Percentiles rank a stretch among this genome's conserved stretches.
phyloP scores from a whole-genome alignment of 2,113 vertebrate genomes.

The Podocnemis expansa region DNA sequence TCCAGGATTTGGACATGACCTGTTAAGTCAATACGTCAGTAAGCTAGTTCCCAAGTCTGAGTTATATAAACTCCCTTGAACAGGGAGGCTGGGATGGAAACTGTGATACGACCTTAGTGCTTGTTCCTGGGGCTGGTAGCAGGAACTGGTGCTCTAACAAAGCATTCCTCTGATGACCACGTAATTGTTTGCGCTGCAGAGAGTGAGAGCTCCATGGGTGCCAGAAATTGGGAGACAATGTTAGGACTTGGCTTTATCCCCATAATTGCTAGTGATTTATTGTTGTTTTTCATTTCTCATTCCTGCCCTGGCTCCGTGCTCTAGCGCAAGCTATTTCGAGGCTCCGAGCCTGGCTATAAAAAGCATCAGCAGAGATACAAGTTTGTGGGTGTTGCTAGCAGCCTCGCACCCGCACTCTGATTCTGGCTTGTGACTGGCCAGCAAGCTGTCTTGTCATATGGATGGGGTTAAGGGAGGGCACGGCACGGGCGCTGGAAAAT shows the following conservation, averaged over 20 bases:
- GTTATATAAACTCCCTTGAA: not conserved
- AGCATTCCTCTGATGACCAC: slow-evolving; percentile 57
- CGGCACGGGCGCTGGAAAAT: not conserved
- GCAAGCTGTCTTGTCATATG: not conserved
- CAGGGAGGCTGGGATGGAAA: slow-evolving; percentile 25
- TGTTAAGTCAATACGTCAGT: not conserved
- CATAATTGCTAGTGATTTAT: not conserved
- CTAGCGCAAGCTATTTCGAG: not conserved
- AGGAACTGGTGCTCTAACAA: not conserved
- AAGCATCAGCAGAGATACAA: not conserved
- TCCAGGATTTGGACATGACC: slow-evolving; percentile 23
- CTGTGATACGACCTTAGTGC: not conserved
- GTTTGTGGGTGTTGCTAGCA: not conserved
- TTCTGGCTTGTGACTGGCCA: not conserved
- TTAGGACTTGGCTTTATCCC: slow-evolving; percentile 30
- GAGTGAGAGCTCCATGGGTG: not conserved
- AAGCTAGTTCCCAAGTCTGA: slow-evolving; percentile 30
- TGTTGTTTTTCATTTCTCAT: not conserved
- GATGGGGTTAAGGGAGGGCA: not conserved
- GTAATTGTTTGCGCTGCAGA: slow-evolving; percentile 10
- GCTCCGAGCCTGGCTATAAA: not conserved
- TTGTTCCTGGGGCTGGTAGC: not conserved
- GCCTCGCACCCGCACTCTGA: not conserved
- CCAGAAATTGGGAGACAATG: slow-evolving; percentile 35
- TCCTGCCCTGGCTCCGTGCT: not conserved